A percentile compares a stretch with the other conserved stretches of the same genome.
These are phyloP conservation scores for Nycticorax nycticorax DNA, from an alignment of 2,113 vertebrate species.

Conservation along the genomic window DNA sequence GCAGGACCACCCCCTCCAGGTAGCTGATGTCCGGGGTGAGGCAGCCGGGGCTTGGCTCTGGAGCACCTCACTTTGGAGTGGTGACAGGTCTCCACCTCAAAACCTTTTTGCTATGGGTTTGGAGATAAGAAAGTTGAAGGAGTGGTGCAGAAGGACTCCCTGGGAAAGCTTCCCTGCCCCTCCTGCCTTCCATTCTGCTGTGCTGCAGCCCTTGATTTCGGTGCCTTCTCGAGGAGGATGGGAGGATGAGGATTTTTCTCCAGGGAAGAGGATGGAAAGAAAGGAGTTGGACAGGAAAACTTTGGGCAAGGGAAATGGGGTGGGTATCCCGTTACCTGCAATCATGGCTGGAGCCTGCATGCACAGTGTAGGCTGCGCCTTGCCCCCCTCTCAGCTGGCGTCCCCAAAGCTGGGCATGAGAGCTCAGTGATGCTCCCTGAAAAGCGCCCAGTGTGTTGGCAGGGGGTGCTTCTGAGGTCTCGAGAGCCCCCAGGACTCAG, in stretches of 20 bases:
- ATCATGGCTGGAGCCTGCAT: rapidly evolving
- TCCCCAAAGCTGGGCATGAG: neutral
- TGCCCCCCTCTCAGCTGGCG: neutral
- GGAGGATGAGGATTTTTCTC: neutral
- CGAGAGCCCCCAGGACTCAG: neutral
- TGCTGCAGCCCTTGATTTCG: neutral
- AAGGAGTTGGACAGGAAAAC: neutral
- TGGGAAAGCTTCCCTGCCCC: neutral
- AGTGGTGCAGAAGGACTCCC: neutral
- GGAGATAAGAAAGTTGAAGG: neutral
- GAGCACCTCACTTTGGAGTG: neutral
- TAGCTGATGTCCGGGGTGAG: neutral
- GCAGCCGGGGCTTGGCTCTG: neutral
- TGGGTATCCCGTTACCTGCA: neutral
- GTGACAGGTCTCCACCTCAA: neutral
- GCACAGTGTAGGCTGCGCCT: neutral
- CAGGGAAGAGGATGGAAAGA: neutral
- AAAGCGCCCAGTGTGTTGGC: neutral
- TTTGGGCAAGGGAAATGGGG: rapidly evolving
- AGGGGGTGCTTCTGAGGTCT: neutral
- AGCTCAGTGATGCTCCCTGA: neutral
- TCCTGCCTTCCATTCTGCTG: neutral
- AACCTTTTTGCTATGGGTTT: neutral
- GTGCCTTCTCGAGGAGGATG: neutral
- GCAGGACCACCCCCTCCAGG: neutral